Base-by-base conservation (phyloP, 2,113 vertebrate genomes). In the Psephotus haematonotus region DNA sequence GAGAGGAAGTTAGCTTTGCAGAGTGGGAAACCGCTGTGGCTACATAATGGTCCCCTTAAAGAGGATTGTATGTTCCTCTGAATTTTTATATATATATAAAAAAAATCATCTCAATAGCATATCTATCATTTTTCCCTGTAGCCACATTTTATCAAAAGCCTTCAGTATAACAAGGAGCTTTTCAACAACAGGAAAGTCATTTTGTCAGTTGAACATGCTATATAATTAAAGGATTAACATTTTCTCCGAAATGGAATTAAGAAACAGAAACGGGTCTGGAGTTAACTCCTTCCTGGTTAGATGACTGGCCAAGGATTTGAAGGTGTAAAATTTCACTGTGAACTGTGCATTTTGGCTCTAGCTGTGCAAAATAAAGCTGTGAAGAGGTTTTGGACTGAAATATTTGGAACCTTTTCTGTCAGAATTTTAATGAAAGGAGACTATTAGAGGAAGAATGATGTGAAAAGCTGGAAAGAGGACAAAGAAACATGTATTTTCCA, bases 211-310 rank as follows among this genome's bases (percentile, higher is more conserved):
- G 89, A 97, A 91, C 92, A 90, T 70, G 72, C 75, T 89, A 50
- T 94, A 52, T 97, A 97, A 98, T 98, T 98, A 98, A 98, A 96
- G 97, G 97, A 97, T 98, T 98, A 98, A 90, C 84, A 5, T 92
- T 94, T 97, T 97, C 96, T 94, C 91, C 5, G 59, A 98, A 97
- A 95, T 92, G 94, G 88, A 96, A 94, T 92, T 80, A 94, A 84
- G 86, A 93, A 94, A 59, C 29, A 90, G 77, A 91, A 86, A 90
- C 3, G 9, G 46, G 59, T 72, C 82, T 74, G 92, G 82, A 94
- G 63, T 94, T 93, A 96, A 97, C 96, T 95, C 97, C 83, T 97
- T 98, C 95, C 39, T 86, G 72, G 86, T 90, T 95, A 90, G 81
- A 80, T 92, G 89, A 88, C 86, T 95, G 69, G 64, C 64, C 87